phyloP scores from a whole-genome alignment of 2,113 vertebrate genomes.

The Sinosuthora webbiana region DNA sequence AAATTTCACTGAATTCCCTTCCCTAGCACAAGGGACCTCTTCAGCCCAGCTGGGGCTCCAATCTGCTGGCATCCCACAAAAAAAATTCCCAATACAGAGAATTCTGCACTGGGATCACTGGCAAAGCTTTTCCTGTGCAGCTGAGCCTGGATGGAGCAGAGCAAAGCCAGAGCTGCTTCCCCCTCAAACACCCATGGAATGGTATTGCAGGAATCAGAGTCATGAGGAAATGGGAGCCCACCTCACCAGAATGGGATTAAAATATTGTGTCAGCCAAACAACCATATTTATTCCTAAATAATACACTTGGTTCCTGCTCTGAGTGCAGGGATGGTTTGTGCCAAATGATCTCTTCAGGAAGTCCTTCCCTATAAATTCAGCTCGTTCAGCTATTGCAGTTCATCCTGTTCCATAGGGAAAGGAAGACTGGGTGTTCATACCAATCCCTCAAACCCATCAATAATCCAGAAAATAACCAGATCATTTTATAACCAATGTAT shows the following conservation, averaged over 20 bases:
- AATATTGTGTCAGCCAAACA: background rate
- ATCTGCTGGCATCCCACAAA: background rate
- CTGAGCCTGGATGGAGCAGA: background rate
- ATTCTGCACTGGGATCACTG: background rate
- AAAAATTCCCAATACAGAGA: background rate
- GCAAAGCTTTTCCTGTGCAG: background rate
- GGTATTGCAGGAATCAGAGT: background rate
- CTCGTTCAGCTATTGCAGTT: background rate
- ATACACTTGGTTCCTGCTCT: background rate
- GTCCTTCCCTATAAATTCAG: background rate
- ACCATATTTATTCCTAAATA: background rate
- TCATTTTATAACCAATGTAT: background rate
- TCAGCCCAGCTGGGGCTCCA: background rate
- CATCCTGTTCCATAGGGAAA: background rate
- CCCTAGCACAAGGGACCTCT: background rate
- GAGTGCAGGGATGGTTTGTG: background rate
- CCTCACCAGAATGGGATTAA: background rate
- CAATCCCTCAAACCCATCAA: background rate
- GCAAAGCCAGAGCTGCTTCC: background rate
- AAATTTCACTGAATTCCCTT: background rate
- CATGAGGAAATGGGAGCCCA: background rate
- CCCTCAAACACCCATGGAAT: background rate
- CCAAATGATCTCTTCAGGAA: background rate
- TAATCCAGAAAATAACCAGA: background rate
- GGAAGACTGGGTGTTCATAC: background rate